Base-by-base conservation (phyloP, 2,888 invertebrate species). In the Himalopsyche tibetana region DNA sequence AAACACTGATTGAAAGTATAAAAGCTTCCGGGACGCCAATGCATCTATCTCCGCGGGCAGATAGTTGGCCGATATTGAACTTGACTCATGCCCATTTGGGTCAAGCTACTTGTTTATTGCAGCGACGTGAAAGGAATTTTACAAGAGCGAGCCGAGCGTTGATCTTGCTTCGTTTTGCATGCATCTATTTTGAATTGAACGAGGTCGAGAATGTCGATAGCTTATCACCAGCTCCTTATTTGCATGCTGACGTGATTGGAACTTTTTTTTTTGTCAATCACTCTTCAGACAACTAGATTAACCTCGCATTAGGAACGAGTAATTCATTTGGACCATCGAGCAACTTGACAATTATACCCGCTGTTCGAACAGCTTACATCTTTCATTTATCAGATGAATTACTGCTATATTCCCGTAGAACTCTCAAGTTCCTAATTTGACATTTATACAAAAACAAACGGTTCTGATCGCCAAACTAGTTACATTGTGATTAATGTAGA, bases 101-200 rank as follows among this genome's bases (percentile, higher is more conserved):
- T 87, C 87, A 86, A 86, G 85, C 74, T 63, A 19, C 63, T 45
- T 86, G 84, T 79, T 87, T 81, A 83, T 85, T 80, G 69, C 84
- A 87, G 82, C 83, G 80, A 81, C 85, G 83, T 84, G 86, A 84
- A 84, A 87, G 85, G 85, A 87, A 87, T 86, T 87, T 86, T 74
- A 56, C 40, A 82, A 79, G 82, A 19, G 82, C 51, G 80, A 84
- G 63, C 84, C 80, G 55, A 82, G 86, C 38, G 84, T 63, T 28
- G 28, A 63, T 63, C 19, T 63, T 51, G 51, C 51, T 51, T 51
- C 51, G 63, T 63, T 63, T 63, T 63, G 63, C 63, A 63, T 63
- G 19, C n/a, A 63, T 63, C 63, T 63, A 63, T 63, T 63, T 63
- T 63, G 19, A 28, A 63, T n/a, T 63, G 19, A 63, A 63, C 63